Conservation (phyloP, 2,888 invertebrate species). For the Allygus modestus region DNA sequence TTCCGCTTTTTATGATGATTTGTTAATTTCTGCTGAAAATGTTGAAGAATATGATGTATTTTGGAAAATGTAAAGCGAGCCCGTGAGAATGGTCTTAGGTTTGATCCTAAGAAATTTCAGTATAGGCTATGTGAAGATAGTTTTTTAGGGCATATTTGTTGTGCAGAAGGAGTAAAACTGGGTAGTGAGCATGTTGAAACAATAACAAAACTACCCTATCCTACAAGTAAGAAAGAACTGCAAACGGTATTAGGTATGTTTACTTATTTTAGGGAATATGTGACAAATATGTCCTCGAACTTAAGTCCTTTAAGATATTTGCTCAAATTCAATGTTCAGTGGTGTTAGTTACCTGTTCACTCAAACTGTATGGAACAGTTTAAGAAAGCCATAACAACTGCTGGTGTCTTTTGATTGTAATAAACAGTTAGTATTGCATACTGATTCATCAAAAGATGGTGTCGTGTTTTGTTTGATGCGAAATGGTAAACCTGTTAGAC, state of each 20-base stretch:
- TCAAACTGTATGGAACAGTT: conserved; percentile 62
- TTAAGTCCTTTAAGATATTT: conserved; percentile 67
- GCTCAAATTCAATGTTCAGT: conserved; percentile 65
- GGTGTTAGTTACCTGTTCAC: conserved; percentile 66
- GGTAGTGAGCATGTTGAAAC: conserved; percentile 65
- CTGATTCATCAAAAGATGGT: conserved; percentile 70
- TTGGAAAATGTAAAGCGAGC: conserved; percentile 61
- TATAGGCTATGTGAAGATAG: conserved; percentile 57
- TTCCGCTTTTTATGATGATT: conserved; percentile 64
- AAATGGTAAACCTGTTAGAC: conserved; percentile 71
- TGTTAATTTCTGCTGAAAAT: conserved; percentile 63
- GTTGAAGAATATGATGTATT: conserved; percentile 48
- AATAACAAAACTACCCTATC: conserved; percentile 69
- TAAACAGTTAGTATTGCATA: conserved; percentile 70
- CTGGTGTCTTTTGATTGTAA: conserved; percentile 68
- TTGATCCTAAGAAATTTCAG: conserved; percentile 65
- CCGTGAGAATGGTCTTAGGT: conserved; percentile 62
- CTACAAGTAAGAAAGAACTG: conserved; percentile 67
- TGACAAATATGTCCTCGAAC: conserved; percentile 66
- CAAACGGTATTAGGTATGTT: conserved; percentile 68
- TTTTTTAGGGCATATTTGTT: conserved; percentile 58
- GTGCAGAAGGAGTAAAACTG: conserved; percentile 67
- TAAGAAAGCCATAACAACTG: conserved; percentile 64
- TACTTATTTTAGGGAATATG: conserved; percentile 68
- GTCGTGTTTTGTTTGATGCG: conserved; percentile 72